A percentile compares a stretch with the other conserved stretches of the same genome.
Evolutionary conservation across 1,140 invertebrate genomes (phyloP).

Genomic region (Pogonomyrmex barbatus): DNA sequence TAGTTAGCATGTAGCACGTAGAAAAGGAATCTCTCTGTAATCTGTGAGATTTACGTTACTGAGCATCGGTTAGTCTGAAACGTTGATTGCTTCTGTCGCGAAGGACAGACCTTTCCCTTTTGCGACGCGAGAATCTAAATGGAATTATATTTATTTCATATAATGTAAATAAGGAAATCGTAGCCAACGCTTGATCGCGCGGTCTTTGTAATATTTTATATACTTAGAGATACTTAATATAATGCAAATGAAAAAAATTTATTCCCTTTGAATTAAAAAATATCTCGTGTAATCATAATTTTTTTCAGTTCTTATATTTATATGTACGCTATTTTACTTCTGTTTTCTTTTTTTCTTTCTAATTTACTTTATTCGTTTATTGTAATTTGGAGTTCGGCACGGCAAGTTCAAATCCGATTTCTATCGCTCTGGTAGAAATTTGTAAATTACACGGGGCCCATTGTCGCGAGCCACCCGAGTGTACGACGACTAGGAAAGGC

Average conservation of each 20-base stretch:
- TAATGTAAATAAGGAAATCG: background rate
- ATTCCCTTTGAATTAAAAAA: no score
- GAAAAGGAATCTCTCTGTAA: background rate
- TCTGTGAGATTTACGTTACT: conserved; percentile 4
- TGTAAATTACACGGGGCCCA: conserved; percentile 11
- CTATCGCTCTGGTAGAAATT: background rate
- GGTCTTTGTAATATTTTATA: no score
- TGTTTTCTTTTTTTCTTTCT: background rate
- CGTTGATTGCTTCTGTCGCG: background rate
- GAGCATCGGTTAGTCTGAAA: background rate
- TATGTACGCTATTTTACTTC: background rate
- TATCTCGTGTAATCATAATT: no score
- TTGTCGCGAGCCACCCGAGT: conserved; percentile 20
- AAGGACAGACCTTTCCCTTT: background rate
- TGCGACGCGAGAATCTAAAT: background rate
- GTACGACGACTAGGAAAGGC: conserved; percentile 42
- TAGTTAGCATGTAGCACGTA: conserved; percentile 8
- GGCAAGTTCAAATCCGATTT: background rate
- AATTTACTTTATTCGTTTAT: background rate
- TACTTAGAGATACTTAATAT: no score
- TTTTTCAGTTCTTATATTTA: background rate
- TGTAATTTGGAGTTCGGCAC: background rate
- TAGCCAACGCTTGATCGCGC: background rate
- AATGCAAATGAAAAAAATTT: no score
- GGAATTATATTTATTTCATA: background rate